A percentile compares a stretch with the other conserved stretches of the same genome.
Evolutionary conservation across 2,113 vertebrate species (phyloP).

Genomic region (Dipodomys spectabilis): DNA sequence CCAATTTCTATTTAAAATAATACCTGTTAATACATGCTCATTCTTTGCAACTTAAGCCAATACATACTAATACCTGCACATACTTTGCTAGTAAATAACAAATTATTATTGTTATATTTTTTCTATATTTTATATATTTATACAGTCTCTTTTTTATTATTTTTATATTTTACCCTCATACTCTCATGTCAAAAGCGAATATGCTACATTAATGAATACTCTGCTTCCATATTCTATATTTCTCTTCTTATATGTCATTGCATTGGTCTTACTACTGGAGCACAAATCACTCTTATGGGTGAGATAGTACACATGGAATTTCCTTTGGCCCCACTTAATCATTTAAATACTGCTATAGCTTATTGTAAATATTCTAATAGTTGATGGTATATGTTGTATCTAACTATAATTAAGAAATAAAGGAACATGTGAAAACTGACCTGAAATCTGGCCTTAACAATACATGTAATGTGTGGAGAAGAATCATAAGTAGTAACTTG

Average conservation of each 20-base stretch:
- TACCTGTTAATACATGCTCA: too few species aligned
- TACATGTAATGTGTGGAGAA: background rate
- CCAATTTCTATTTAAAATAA: too few species aligned
- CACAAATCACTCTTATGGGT: background rate
- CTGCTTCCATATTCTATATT: background rate
- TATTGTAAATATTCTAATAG: background rate
- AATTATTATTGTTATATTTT: background rate
- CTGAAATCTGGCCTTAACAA: background rate
- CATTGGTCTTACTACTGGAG: background rate
- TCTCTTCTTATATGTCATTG: background rate
- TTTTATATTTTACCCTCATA: background rate
- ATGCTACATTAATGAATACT: background rate
- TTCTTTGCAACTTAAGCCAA: too few species aligned
- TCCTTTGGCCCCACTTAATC: background rate
- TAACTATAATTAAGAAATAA: slow-evolving; percentile 24
- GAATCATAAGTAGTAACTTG: background rate
- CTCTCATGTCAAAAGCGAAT: background rate
- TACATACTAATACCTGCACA: too few species aligned
- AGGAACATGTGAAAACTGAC: background rate
- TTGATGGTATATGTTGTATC: background rate
- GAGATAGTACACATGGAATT: background rate
- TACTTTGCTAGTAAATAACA: too few species aligned
- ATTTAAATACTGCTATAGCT: background rate
- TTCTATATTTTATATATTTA: background rate
- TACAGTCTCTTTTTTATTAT: background rate